A percentile compares a stretch with the other conserved stretches of the same genome.
Conservation (phyloP, 2,113 vertebrate species). For the Danionella cerebrum region DNA sequence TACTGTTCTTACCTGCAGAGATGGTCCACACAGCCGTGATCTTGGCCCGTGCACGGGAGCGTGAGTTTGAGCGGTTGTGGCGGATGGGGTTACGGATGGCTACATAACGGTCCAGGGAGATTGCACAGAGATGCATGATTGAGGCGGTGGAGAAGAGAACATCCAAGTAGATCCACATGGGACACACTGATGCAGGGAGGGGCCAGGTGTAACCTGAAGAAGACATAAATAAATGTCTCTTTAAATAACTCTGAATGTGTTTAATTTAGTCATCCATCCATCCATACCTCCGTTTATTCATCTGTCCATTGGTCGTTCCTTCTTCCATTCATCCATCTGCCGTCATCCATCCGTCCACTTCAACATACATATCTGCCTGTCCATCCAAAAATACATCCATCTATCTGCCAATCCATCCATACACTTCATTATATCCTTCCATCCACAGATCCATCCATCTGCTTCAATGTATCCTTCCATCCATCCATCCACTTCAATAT, state of each 20-base stretch:
- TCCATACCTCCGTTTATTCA: too few species aligned
- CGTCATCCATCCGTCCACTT: too few species aligned
- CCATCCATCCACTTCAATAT: too few species aligned
- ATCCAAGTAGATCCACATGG: slow-evolving; percentile 92
- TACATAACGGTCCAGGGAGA: slow-evolving; percentile 91
- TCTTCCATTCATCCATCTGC: too few species aligned
- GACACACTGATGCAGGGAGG: slow-evolving; percentile 78
- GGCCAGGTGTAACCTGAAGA: slow-evolving; percentile 82
- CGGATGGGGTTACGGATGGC: slow-evolving; percentile 90
- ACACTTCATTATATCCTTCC: background rate
- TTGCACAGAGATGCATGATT: slow-evolving; percentile 96
- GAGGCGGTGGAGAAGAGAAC: slow-evolving; percentile 93
- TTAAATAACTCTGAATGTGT: too few species aligned
- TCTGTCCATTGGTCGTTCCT: too few species aligned
- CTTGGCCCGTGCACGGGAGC: slow-evolving; percentile 85
- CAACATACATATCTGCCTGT: too few species aligned
- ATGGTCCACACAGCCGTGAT: slow-evolving; percentile 95
- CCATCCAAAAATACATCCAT: background rate
- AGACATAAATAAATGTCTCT: slow-evolving; percentile 10
- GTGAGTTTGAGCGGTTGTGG: slow-evolving; percentile 90
- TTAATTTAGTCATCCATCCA: too few species aligned
- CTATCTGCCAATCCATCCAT: background rate
- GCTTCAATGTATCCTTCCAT: background rate
- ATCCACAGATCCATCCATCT: background rate
- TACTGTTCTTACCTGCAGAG: slow-evolving; percentile 86